These are phyloP conservation scores for Rhinoderma darwinii DNA, from an alignment of 2,113 vertebrate species.

Conservation along the genomic window DNA sequence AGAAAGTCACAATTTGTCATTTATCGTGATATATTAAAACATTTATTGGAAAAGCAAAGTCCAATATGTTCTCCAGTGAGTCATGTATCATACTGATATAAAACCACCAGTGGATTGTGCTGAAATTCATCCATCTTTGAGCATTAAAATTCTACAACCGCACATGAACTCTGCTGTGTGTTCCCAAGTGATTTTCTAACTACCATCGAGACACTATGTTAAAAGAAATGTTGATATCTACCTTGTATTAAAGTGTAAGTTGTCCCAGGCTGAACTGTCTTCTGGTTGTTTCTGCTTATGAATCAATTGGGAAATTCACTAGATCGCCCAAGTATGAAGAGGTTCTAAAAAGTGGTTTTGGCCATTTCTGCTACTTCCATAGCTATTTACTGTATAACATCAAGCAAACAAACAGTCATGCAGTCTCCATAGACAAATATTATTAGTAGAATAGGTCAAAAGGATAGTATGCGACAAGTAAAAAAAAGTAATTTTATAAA, in stretches of 20 bases:
- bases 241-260: slow-evolving; percentile 22
- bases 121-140: slow-evolving; percentile 18
- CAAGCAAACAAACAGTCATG: neutral
- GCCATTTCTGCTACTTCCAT: neutral
- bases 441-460: neutral
- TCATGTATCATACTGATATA: neutral
- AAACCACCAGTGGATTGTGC: neutral
- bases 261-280: slow-evolving; percentile 9
- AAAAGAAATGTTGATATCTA: neutral
- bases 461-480: too few relatives aligned
- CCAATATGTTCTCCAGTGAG: neutral
- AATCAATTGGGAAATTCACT: slow-evolving; percentile 29
- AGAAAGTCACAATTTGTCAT: slow-evolving; percentile 12
- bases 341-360: neutral
- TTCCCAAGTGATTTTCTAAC: neutral
- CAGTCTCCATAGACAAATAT: neutral
- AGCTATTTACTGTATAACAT: neutral
- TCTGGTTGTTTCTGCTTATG: slow-evolving; percentile 4
- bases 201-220: neutral
- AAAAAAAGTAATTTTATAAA: too few relatives aligned
- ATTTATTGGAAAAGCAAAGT: neutral
- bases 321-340: neutral
- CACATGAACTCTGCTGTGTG: slow-evolving; percentile 26
- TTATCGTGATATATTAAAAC: neutral
- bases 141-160: neutral